phyloP scores from a whole-genome alignment of 2,888 invertebrate genomes.

The Drosophila merina region DNA sequence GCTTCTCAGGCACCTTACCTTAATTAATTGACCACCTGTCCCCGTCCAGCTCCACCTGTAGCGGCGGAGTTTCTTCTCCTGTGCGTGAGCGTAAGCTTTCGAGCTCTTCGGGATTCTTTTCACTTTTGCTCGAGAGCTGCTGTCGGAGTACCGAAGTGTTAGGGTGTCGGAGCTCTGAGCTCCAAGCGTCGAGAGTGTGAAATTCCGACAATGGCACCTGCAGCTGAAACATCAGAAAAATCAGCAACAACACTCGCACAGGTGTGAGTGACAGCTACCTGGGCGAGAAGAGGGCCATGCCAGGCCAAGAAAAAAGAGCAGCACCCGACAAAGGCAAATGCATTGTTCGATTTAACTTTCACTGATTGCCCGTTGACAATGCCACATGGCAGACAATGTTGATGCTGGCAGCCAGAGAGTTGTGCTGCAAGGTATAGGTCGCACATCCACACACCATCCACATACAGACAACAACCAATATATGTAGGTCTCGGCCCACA shows the following conservation, averaged over 20 bases:
- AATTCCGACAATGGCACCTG: slow-evolving; percentile 68
- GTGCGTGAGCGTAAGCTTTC: slow-evolving; percentile 61
- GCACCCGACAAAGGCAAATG: slow-evolving; percentile 38
- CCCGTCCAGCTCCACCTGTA: slow-evolving; percentile 4
- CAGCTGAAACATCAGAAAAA: slow-evolving; percentile 38
- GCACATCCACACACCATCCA: not conserved
- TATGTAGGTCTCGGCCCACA: slow-evolving; percentile 25
- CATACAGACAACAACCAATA: not conserved
- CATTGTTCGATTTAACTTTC: slow-evolving; percentile 76
- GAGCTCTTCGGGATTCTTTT: slow-evolving; percentile 59
- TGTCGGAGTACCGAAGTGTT: too few species aligned
- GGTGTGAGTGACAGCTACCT: slow-evolving; percentile 32
- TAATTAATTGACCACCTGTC: slow-evolving; percentile 52
- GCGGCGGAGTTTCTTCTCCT: not conserved
- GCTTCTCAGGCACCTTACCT: slow-evolving; percentile 62
- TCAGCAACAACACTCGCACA: slow-evolving; percentile 2
- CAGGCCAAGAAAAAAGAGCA: not conserved
- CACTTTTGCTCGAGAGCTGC: slow-evolving; percentile 51
- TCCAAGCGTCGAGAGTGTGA: slow-evolving; percentile 57
- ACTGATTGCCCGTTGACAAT: slow-evolving; percentile 76
- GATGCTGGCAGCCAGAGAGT: not conserved
- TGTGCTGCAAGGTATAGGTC: slow-evolving; percentile 25
- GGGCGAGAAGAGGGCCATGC: slow-evolving; percentile 10
- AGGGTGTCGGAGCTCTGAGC: not conserved
- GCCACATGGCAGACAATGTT: slow-evolving; percentile 33